Evolutionary conservation across 2,888 invertebrate genomes (phyloP).

Genomic region (Sclerodermus sp.): DNA sequence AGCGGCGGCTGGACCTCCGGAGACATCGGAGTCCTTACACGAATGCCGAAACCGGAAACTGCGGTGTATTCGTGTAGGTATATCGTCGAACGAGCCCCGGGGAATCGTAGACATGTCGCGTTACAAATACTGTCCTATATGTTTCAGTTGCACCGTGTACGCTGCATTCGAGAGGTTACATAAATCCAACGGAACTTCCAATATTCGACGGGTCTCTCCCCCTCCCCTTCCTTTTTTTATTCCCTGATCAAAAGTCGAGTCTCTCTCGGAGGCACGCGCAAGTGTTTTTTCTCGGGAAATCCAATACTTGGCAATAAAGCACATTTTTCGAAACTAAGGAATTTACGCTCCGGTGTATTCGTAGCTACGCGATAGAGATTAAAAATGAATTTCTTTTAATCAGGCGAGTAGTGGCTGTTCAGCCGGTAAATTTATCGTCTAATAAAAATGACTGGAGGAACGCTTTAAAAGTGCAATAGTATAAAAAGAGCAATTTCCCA

Average conservation of each 20-base stretch:
- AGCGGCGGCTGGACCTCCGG: constrained; percentile 13
- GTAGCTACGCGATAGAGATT: too few species aligned
- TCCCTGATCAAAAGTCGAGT: background rate
- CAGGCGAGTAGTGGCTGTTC: too few species aligned
- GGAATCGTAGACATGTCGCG: constrained; percentile 9
- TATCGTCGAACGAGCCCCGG: constrained; percentile 7
- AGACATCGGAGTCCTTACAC: background rate
- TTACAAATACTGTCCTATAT: constrained; percentile 1
- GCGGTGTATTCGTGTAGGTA: background rate
- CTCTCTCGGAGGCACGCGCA: too few species aligned
- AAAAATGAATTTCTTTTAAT: too few species aligned
- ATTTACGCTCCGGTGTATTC: too few species aligned
- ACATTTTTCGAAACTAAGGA: too few species aligned
- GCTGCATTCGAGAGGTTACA: too few species aligned
- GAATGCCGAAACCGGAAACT: background rate
- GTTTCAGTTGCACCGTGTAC: background rate
- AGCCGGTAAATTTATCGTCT: too few species aligned
- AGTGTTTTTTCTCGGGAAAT: too few species aligned
- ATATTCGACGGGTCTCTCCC: background rate
- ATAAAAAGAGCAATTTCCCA: background rate
- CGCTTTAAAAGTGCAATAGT: background rate
- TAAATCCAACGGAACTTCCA: background rate
- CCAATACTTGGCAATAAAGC: too few species aligned
- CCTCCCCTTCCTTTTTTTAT: background rate
- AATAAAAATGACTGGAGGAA: background rate